Evolutionary conservation across 2,113 vertebrate species (phyloP).

Genomic region (Trematocara variabile): DNA sequence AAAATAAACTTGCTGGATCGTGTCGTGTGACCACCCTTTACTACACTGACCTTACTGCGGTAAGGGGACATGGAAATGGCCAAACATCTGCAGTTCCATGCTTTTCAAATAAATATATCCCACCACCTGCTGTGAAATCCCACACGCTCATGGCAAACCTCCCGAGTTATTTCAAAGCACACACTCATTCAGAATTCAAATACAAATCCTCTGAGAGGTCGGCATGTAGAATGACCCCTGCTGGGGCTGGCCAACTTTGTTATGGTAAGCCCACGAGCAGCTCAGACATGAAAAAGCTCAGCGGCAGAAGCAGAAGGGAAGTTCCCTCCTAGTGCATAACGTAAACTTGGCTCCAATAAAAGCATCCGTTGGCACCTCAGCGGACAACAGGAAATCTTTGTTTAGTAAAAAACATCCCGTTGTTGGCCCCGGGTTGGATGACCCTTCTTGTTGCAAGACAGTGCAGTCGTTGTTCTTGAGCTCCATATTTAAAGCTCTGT

Average conservation of each 20-base stretch:
- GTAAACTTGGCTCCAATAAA: slow-evolving; percentile 79
- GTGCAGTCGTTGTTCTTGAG: slow-evolving; percentile 18
- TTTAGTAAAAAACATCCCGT: slow-evolving; percentile 72
- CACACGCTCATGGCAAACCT: background rate
- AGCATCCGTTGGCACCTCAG: slow-evolving; percentile 76
- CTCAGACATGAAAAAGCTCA: slow-evolving; percentile 51
- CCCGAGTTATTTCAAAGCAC: background rate
- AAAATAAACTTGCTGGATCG: background rate
- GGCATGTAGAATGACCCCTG: background rate
- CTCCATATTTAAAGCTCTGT: slow-evolving; percentile 23
- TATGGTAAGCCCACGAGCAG: slow-evolving; percentile 34
- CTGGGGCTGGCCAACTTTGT: slow-evolving; percentile 17
- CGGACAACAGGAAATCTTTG: slow-evolving; percentile 77
- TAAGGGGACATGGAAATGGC: background rate
- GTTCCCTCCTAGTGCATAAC: slow-evolving; percentile 65
- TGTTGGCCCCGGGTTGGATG: slow-evolving; percentile 43
- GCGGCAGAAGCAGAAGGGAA: slow-evolving; percentile 55
- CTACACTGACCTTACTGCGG: background rate
- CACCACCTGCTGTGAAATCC: background rate
- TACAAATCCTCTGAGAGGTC: background rate
- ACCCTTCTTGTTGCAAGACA: slow-evolving; percentile 19
- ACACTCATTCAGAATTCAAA: background rate
- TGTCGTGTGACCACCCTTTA: background rate
- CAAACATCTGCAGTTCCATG: background rate
- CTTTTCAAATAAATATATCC: background rate